phyloP scores from a whole-genome alignment of 2,888 invertebrate species.

The Pediacus dermestoides region DNA sequence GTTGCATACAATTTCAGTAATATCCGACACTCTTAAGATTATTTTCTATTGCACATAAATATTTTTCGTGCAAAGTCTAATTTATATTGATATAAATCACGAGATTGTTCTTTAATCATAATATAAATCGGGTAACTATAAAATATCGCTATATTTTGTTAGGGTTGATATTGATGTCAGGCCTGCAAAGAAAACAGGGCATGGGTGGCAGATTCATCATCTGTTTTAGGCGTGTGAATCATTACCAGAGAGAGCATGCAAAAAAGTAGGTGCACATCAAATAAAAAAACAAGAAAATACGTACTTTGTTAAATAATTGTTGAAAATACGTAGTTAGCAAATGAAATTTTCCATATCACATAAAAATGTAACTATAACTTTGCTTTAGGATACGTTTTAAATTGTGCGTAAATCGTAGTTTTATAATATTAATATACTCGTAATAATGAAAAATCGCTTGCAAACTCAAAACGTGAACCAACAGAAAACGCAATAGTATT shows the following conservation, averaged over 20 bases:
- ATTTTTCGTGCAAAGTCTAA: no score
- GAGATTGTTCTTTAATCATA: no score
- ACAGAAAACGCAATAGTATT: constrained; percentile 24
- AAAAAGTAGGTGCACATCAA: background rate
- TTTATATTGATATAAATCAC: no score
- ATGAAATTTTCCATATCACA: constrained; percentile 17
- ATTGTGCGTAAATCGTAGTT: constrained; percentile 20
- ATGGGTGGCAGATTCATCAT: no score
- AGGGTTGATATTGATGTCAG: constrained; percentile 11
- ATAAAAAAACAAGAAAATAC: constrained; percentile 9
- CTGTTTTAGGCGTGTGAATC: constrained; percentile 18
- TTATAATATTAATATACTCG: no score
- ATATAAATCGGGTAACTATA: no score
- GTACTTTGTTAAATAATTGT: constrained; percentile 18
- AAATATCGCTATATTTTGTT: background rate
- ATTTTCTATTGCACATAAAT: no score
- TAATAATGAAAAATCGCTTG: no score
- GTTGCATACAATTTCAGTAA: no score
- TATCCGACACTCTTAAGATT: no score
- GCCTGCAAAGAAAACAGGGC: constrained; percentile 14
- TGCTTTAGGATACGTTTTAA: constrained; percentile 22
- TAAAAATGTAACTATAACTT: constrained; percentile 12
- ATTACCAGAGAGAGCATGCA: constrained; percentile 5
- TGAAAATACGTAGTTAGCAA: constrained; percentile 12
- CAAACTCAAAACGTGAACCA: constrained; percentile 5